These are phyloP conservation scores for Panorpa germanica DNA, from an alignment of 2,888 invertebrate genomes.

Conservation along the genomic window DNA sequence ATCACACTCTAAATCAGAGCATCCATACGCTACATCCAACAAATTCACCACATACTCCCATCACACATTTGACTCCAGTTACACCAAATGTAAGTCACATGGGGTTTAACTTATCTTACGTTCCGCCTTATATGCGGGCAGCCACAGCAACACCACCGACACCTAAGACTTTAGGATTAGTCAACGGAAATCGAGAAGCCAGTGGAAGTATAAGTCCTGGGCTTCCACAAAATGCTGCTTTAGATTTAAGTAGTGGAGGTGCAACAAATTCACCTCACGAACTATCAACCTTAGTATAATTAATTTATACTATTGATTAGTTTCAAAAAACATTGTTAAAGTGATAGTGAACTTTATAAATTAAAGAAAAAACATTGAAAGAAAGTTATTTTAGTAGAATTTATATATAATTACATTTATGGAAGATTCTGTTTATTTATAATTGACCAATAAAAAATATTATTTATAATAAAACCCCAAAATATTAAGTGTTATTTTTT, in stretches of 20 bases:
- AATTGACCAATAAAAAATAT: too few species aligned
- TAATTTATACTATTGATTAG: too few species aligned
- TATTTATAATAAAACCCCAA: too few species aligned
- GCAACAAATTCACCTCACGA: constrained; percentile 44
- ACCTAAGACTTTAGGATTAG: constrained; percentile 16
- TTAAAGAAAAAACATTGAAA: too few species aligned
- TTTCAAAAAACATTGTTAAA: too few species aligned
- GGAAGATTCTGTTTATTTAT: too few species aligned
- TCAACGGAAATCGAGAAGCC: constrained; percentile 22
- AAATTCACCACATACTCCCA: constrained; percentile 14
- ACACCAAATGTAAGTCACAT: constrained; percentile 26
- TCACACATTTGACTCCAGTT: constrained; percentile 23
- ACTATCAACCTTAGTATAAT: constrained; percentile 45
- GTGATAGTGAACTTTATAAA: too few species aligned
- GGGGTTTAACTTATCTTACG: constrained; percentile 22
- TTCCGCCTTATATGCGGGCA: constrained; percentile 19
- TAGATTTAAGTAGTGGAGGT: constrained; percentile 43
- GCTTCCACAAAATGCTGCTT: constrained; percentile 30
- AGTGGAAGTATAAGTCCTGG: constrained; percentile 45
- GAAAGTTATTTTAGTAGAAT: too few species aligned
- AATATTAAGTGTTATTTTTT: too few species aligned
- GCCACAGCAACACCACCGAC: constrained; percentile 25
- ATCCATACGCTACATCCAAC: too few species aligned
- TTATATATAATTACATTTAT: too few species aligned
- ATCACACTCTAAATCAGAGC: constrained; percentile 9